Evolutionary conservation across 2,113 vertebrate species (phyloP).

Genomic region (Antigone vipio): DNA sequence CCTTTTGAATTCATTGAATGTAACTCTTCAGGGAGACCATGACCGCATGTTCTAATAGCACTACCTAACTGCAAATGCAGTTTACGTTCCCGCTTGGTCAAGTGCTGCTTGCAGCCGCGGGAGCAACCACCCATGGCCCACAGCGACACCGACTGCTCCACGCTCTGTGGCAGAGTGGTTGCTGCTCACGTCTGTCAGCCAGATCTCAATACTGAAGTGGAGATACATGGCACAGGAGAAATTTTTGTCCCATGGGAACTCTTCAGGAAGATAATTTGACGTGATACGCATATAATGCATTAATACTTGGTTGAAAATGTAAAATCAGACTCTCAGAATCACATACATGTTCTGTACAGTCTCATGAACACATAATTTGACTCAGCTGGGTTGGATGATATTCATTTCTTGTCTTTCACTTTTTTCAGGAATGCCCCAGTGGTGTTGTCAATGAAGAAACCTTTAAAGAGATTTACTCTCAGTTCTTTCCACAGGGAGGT

Average conservation of each 20-base stretch:
- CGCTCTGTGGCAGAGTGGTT: fast-evolving
- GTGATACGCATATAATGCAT: not conserved
- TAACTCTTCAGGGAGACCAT: not conserved
- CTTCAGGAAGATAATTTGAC: not conserved
- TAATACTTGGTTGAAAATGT: not conserved
- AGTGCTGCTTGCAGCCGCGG: not conserved
- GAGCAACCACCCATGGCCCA: fast-evolving
- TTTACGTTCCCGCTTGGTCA: not conserved
- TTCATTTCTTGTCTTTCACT: slow-evolving; percentile 35
- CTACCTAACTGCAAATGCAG: not conserved
- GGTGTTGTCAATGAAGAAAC: slow-evolving; percentile 97
- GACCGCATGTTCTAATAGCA: not conserved
- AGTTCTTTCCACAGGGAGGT: slow-evolving; percentile 99
- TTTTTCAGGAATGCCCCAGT: slow-evolving; percentile 91
- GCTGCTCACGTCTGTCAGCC: fast-evolving
- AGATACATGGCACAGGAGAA: not conserved
- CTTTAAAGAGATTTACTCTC: slow-evolving; percentile 96
- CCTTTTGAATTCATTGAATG: not conserved
- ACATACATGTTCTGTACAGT: not conserved
- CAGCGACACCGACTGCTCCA: fast-evolving
- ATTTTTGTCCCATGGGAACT: not conserved
- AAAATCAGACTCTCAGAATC: not conserved
- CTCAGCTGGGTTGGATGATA: not conserved
- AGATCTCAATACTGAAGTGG: not conserved
- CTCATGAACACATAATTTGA: not conserved